Base-by-base conservation (phyloP, 1,140 invertebrate species). In the Danaus melanippus region DNA sequence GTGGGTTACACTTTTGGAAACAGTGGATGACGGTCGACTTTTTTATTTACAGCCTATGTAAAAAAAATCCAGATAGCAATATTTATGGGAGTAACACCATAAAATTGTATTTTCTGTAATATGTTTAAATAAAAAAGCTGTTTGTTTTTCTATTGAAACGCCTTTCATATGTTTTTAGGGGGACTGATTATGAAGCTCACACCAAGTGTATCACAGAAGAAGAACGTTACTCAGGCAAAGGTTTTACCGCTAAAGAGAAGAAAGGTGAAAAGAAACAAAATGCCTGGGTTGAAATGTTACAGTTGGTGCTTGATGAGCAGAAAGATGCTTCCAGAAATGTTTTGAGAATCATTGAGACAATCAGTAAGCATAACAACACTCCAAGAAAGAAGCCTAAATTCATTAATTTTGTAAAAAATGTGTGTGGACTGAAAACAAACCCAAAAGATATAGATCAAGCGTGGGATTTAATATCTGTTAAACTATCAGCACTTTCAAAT, bases 361-460 rank as follows among this genome's bases (percentile, higher is more conserved):
- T 98, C 41, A 90, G 91, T 39, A 91, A 91, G 48, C 91, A 93
- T 71, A 91, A 93, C 46, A 98, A 98, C 78, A 94, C 98, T 67
- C 97, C 97, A n/a, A 89, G 96, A 42, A 98, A 98, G 76, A 94
- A 95, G 75, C 84, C 88, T 0, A 97, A 97, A 77, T 98, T 98
- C 87, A 87, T 94, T 60, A 94, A 94, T 71, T 94, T 93, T 82
- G 88, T 93, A 8, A 89, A 87, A 65, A 93, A 88, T 79, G 88
- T 90, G 17, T 89, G 90, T 56, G 89, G 90, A 40, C 81, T 88
- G 10, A 89, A 87, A 78, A 85, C 88, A 21, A 89, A 89, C 51
- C 76, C 72, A 44, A 71, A 86, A 46, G 86, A 92, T 57, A 88
- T 93, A 50, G 89, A 92, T 44, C 88, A 88, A 56, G 90, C 92